Conservation (phyloP, 2,797 vertebrate species). For the Threskiornis aethiopicus region DNA sequence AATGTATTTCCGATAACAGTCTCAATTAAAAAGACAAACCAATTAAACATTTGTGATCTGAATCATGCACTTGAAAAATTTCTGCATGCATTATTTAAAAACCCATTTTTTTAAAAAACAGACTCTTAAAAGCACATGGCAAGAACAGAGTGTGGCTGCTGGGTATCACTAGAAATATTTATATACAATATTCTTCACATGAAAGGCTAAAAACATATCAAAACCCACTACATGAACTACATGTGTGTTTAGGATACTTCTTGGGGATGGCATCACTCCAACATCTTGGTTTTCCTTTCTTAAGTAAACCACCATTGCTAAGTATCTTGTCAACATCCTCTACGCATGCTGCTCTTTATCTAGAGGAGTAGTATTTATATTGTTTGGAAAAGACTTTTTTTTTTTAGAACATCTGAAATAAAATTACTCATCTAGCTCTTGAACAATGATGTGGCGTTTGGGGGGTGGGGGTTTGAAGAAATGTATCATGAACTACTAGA, state of each 20-base stretch:
- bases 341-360: neutral
- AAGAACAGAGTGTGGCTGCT: neutral
- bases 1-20: neutral
- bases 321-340: neutral
- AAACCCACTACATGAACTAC: neutral
- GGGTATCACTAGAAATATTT: neutral
- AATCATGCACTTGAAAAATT: neutral
- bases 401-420: neutral
- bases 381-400: neutral
- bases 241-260: neutral
- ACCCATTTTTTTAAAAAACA: neutral
- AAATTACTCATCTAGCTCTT: neutral
- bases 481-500: neutral
- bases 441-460: neutral
- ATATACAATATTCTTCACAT: neutral
- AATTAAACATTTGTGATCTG: neutral
- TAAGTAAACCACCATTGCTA: neutral
- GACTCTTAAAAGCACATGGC: neutral
- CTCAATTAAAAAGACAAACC: neutral
- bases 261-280: neutral
- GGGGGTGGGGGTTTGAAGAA: neutral
- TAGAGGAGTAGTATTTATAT: neutral
- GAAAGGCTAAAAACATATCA: neutral
- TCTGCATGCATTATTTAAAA: neutral
- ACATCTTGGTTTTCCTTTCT: neutral